Conservation (phyloP, 1,140 invertebrate genomes). For the Drosophila truncata region DNA sequence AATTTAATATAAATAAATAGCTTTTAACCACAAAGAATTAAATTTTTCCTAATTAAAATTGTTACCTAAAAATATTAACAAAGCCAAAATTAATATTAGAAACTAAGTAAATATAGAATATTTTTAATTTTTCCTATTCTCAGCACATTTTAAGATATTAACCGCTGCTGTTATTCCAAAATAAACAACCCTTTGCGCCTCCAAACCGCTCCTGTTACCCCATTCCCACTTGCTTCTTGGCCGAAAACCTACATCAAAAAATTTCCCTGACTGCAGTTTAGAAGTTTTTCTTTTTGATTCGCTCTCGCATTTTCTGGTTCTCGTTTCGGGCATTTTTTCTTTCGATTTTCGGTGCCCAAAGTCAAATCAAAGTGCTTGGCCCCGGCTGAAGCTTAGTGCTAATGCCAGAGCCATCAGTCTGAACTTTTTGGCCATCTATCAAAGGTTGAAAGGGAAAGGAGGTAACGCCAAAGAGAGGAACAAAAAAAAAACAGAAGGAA, state of each 20-base stretch:
- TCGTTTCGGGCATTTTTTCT: not conserved
- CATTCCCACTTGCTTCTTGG: conserved; percentile 25
- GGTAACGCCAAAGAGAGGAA: not conserved
- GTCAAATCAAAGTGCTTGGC: conserved; percentile 78
- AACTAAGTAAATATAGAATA: not conserved
- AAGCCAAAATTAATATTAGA: too few species aligned
- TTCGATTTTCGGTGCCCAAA: conserved; percentile 53
- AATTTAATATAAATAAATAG: too few species aligned
- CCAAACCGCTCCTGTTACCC: conserved; percentile 53
- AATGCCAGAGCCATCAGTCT: conserved; percentile 55
- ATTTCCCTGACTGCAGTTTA: conserved; percentile 59
- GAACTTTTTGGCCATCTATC: conserved; percentile 70
- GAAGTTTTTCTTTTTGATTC: conserved; percentile 68
- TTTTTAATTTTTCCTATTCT: too few species aligned
- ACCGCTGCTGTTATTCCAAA: not conserved
- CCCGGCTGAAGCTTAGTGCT: conserved; percentile 49
- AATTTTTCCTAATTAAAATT: not conserved
- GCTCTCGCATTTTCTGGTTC: conserved; percentile 25
- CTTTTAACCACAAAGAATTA: too few species aligned
- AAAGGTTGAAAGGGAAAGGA: conserved; percentile 36
- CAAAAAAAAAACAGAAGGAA: conserved; percentile 7
- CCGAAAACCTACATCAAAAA: conserved; percentile 71
- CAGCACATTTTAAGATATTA: too few species aligned
- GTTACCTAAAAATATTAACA: too few species aligned
- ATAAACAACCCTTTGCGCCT: not conserved